These are phyloP conservation scores for Parapristionchus giblindavisi DNA, from an alignment of 2,888 invertebrate genomes.

Conservation along the genomic window DNA sequence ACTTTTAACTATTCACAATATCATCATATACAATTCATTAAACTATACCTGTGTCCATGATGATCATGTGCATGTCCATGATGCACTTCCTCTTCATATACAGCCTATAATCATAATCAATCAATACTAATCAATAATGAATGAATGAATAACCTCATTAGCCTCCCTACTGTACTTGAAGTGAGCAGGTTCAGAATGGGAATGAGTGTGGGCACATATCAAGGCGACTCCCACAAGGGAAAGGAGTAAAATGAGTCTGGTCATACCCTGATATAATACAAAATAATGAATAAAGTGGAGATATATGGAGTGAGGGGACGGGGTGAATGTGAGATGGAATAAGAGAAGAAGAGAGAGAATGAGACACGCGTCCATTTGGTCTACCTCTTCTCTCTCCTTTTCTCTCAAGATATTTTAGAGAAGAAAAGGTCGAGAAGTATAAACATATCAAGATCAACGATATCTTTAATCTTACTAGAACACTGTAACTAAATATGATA, in stretches of 20 bases:
- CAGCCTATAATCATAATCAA: background rate
- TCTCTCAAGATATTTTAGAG: no score
- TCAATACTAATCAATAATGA: background rate
- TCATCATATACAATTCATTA: background rate
- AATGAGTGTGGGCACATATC: constrained; percentile 44
- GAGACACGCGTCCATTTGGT: background rate
- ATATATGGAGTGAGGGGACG: background rate
- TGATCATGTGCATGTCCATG: constrained; percentile 34
- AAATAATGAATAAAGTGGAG: background rate
- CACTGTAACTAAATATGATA: background rate
- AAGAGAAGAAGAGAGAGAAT: background rate
- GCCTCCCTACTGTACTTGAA: constrained; percentile 63
- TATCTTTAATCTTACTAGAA: background rate
- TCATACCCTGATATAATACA: constrained; percentile 18
- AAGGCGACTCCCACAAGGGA: constrained; percentile 31
- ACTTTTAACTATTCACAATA: no score
- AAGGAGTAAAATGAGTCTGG: constrained; percentile 19
- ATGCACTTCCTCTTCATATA: constrained; percentile 12
- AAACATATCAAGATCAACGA: no score
- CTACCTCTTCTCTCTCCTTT: no score
- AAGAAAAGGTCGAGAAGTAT: no score
- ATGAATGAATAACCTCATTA: constrained; percentile 57
- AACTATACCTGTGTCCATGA: constrained; percentile 10
- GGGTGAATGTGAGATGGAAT: background rate
- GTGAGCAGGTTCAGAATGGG: constrained; percentile 59